A percentile compares a stretch with the other conserved stretches of the same genome.
phyloP scores from a whole-genome alignment of 2,113 vertebrate genomes.

The Carassius gibelio region DNA sequence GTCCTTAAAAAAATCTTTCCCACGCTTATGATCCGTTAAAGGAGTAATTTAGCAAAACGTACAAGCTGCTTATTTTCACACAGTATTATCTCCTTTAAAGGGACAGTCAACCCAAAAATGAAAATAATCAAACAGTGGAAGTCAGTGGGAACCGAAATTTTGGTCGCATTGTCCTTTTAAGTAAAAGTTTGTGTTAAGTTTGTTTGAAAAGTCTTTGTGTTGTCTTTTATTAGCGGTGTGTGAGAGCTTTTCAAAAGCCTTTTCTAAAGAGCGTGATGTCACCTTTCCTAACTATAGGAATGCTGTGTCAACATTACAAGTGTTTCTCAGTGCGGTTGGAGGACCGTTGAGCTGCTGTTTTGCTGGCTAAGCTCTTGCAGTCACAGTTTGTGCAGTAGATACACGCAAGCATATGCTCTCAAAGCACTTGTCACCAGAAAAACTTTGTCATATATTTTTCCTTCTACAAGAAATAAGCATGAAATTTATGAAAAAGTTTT shows the following conservation, averaged over 20 bases:
- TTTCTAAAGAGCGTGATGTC: neutral
- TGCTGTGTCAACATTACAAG: slow-evolving; percentile 10
- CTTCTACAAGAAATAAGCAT: neutral
- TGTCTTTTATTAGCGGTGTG: neutral
- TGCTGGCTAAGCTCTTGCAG: neutral
- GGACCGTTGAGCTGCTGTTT: neutral
- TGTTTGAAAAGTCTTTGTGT: neutral
- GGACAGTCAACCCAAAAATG: no score
- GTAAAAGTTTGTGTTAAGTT: neutral
- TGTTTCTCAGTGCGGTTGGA: neutral
- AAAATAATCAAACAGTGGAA: no score
- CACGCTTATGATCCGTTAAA: neutral
- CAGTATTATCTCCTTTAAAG: neutral
- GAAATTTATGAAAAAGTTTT: no score
- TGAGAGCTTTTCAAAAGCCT: neutral
- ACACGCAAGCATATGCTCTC: neutral
- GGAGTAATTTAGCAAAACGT: neutral
- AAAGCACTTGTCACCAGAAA: neutral
- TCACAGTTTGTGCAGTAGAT: neutral
- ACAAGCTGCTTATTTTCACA: neutral
- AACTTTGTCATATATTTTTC: neutral
- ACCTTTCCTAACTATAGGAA: neutral
- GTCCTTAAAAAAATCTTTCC: neutral
- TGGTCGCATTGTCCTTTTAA: neutral
- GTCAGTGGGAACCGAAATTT: no score